Evolutionary conservation across 2,113 vertebrate species (phyloP).

Genomic region (Polypterus senegalus): DNA sequence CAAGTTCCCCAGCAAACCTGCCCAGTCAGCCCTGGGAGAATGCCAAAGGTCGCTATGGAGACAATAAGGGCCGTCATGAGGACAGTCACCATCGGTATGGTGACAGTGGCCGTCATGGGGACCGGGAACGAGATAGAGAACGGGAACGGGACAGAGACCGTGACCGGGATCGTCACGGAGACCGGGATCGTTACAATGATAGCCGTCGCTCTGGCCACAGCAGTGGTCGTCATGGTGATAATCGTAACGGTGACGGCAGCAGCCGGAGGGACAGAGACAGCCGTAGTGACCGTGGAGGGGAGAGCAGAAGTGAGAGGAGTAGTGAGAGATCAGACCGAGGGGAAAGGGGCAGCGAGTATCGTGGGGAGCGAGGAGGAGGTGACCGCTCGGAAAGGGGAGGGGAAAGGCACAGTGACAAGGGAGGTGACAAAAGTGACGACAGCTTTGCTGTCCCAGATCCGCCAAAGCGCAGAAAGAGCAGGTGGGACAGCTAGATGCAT

Average conservation of each 20-base stretch:
- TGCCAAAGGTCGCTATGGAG: constrained; percentile 40
- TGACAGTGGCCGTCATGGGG: constrained; percentile 34
- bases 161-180: constrained; percentile 41
- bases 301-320: constrained; percentile 37
- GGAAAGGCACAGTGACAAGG: constrained; percentile 22
- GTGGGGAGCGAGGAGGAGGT: constrained; percentile 25
- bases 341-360: constrained; percentile 22
- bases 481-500: constrained; percentile 73
- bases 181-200: constrained; percentile 40
- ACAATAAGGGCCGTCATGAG: constrained; percentile 56
- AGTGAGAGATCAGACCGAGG: constrained; percentile 21
- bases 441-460: constrained; percentile 86
- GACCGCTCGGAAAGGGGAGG: constrained; percentile 13
- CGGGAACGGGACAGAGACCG: constrained; percentile 27
- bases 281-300: constrained; percentile 40
- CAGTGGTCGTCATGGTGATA: constrained; percentile 39
- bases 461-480: constrained; percentile 88
- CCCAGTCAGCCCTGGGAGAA: constrained; percentile 46
- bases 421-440: constrained; percentile 53
- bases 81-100: constrained; percentile 28
- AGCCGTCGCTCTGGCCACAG: constrained; percentile 43
- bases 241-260: constrained; percentile 37
- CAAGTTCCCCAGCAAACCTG: constrained; percentile 23
- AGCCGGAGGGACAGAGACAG: constrained; percentile 35
- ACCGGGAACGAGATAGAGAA: constrained; percentile 28